Evolutionary conservation across 1,140 invertebrate species (phyloP).

Genomic region (Macrosteles quadrilineatus): DNA sequence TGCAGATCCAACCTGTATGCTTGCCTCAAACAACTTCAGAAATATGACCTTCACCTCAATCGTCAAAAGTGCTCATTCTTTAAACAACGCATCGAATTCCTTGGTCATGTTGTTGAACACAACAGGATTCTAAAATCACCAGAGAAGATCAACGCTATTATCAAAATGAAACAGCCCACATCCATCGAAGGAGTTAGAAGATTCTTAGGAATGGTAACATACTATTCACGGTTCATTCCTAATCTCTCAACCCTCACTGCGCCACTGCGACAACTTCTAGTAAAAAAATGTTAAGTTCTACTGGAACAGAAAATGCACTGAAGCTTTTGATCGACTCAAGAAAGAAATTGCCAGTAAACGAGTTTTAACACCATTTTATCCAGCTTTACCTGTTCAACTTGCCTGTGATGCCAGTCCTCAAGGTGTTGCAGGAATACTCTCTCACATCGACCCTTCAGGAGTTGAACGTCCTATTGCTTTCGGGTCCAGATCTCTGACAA

Average conservation of each 20-base stretch:
- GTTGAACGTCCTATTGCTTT: no score
- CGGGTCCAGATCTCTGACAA: not conserved
- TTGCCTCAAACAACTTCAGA: constrained; percentile 6
- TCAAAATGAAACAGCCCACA: no score
- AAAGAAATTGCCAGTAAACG: not conserved
- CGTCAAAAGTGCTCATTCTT: no score
- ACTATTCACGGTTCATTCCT: no score
- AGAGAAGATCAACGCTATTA: no score
- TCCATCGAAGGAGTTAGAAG: no score
- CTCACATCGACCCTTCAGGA: constrained; percentile 41
- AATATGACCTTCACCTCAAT: constrained; percentile 37
- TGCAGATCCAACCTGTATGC: not conserved
- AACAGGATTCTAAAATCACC: constrained; percentile 40
- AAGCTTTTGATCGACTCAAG: no score
- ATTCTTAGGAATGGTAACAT: no score
- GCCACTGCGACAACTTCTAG: not conserved
- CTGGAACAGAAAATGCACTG: no score
- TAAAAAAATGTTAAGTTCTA: no score
- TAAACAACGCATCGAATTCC: constrained; percentile 39
- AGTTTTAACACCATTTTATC: constrained; percentile 47
- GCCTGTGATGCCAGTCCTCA: constrained; percentile 54
- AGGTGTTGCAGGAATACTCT: constrained; percentile 47
- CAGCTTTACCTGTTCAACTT: constrained; percentile 47
- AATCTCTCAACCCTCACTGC: constrained; percentile 23
- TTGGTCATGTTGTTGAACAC: constrained; percentile 41